phyloP scores from a whole-genome alignment of 2,888 invertebrate species.

The Altica lythri region DNA sequence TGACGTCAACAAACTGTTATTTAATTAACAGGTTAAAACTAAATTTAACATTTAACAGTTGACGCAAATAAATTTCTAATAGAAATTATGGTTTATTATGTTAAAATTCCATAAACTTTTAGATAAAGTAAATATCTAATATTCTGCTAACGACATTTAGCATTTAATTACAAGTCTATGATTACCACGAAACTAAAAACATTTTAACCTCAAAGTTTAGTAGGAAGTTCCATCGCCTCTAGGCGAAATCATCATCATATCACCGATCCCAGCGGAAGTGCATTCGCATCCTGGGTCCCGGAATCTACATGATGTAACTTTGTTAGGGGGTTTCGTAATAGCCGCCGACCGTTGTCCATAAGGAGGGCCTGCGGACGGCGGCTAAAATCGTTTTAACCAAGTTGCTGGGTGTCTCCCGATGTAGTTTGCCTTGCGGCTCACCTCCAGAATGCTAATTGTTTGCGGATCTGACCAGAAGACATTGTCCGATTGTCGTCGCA shows the following conservation, averaged over 20 bases:
- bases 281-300: conserved; percentile 43
- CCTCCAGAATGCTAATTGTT: conserved; percentile 44
- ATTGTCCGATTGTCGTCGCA: conserved; percentile 23
- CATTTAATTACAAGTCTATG: no score
- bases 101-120: no score
- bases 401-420: conserved; percentile 45
- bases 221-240: conserved; percentile 1
- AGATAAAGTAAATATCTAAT: no score
- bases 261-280: conserved; percentile 38
- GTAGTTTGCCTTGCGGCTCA: conserved; percentile 45
- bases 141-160: no score
- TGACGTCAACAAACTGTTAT: no score
- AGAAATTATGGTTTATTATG: no score
- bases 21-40: no score
- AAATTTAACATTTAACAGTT: no score
- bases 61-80: no score
- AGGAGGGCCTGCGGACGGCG: not conserved
- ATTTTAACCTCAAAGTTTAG: conserved; percentile 6
- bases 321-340: conserved; percentile 54
- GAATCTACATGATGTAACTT: conserved; percentile 51
- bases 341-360: conserved; percentile 51
- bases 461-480: conserved; percentile 36
- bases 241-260: conserved; percentile 23
- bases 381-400: conserved; percentile 49
- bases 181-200: conserved; percentile 26